Percentiles rank a stretch among this genome's conserved stretches.
Evolutionary conservation across 2,797 vertebrate species (phyloP).

Genomic region (Phataginus tetradactyla): DNA sequence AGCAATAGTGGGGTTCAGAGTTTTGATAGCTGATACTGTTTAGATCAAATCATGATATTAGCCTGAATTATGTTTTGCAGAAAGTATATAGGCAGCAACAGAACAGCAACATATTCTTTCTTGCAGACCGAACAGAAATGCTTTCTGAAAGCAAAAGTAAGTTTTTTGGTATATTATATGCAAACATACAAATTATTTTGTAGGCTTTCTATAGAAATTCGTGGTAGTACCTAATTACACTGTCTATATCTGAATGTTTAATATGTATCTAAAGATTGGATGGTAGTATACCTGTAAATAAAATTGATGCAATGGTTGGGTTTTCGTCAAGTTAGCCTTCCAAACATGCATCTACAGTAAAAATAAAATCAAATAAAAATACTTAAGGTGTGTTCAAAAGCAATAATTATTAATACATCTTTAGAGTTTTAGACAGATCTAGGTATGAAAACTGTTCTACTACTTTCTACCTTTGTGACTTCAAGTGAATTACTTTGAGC

Average conservation of each 20-base stretch:
- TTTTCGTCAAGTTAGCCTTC: slow-evolving; percentile 29
- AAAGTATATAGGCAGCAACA: slow-evolving; percentile 95
- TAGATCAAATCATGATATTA: slow-evolving; percentile 7
- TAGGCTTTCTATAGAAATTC: background rate
- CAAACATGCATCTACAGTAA: background rate
- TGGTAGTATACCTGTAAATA: background rate
- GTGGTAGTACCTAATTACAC: background rate
- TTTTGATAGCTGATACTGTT: background rate
- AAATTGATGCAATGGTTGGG: background rate
- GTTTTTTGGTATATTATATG: slow-evolving; percentile 68
- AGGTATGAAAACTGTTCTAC: background rate
- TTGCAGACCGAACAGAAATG: slow-evolving; percentile 91
- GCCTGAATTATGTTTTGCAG: slow-evolving; percentile 85
- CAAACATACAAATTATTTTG: background rate
- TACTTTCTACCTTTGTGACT: background rate
- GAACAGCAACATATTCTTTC: slow-evolving; percentile 97
- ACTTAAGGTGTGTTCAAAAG: background rate
- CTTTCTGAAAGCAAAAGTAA: slow-evolving; percentile 93
- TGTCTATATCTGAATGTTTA: background rate
- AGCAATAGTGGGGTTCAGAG: background rate
- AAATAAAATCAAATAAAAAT: background rate
- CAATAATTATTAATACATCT: background rate
- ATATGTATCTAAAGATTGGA: background rate
- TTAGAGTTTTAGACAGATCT: slow-evolving; percentile 13
- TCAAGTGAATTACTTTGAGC: background rate